Evolutionary conservation across 2,797 vertebrate species (phyloP), one percentile per base, ranked within the genome.

Genomic region (Halcyon badia): DNA sequence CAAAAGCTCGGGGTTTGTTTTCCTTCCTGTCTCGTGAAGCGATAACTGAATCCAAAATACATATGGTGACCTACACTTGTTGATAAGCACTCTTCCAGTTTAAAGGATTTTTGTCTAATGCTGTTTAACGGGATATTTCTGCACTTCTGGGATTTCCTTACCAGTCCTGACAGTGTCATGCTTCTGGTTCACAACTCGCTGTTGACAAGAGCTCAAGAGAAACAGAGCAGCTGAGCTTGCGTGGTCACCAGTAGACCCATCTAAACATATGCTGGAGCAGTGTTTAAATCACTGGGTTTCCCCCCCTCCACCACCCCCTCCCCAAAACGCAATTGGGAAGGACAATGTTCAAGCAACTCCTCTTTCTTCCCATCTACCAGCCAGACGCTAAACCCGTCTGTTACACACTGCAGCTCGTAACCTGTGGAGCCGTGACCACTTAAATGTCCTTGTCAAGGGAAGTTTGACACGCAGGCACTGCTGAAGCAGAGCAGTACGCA

Each of bases 161-260:
- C 84, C 61, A 33, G n/a, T 46, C 7, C 0, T 70, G 64, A 37
- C 85, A 4, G 69, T 80, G 83, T 75, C 92, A 52, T 92, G 58
- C 60, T 89, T 56, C 69, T 68, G 79, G 69, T 54, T 69, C 65
- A 41, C 92, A 93, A 68, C 65, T 75, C 1, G 10, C 72, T 91
- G 87, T 26, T 87, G 81, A 39, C 71, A 28, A 86, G 90, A 96
- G 75, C 56, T 88, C 76, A 37, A 72, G 65, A 92, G 76, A 48
- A 92, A 92, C 94, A 73, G 65, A 90, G 94, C 88, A 90, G 87
- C 84, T 82, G 66, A 93, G 80, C 69, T 94, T 94, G 75, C 11
- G 0, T 65, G 91, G 61, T 89, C 54, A 60, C 84, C 84, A 65
- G 26, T 60, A 91, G 64, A 64, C 82, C 76, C 82, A 81, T 61